Percentiles rank a stretch among this genome's conserved stretches.
Conservation (phyloP, 2,113 vertebrate genomes). For the Burhinus oedicnemus region DNA sequence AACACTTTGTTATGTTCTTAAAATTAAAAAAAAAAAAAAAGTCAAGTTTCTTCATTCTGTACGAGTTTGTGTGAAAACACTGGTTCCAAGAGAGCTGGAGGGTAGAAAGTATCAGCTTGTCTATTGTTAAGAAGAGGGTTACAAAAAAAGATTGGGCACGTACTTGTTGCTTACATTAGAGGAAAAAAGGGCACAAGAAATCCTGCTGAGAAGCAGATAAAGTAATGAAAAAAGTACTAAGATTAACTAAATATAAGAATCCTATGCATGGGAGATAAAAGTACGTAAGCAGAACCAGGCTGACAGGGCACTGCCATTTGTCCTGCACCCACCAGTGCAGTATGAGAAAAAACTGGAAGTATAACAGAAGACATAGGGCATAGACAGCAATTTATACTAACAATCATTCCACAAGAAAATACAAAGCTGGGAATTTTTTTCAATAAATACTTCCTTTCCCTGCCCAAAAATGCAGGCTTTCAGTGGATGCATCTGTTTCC, state of each 20-base stretch:
- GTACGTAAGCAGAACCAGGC: not conserved
- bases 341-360: not conserved
- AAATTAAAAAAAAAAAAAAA: not conserved
- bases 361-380: not conserved
- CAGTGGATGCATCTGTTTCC: not conserved
- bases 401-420: not conserved
- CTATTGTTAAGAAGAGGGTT: not conserved
- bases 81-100: accelerated
- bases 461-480: not conserved
- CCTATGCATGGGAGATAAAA: not conserved
- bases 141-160: not conserved
- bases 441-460: not conserved
- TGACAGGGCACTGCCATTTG: not conserved
- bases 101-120: not conserved
- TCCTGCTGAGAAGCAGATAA: not conserved
- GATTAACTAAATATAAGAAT: not conserved
- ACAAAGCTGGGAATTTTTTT: not conserved
- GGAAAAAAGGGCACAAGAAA: not conserved
- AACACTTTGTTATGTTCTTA: not conserved
- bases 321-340: not conserved
- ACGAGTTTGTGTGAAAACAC: not conserved
- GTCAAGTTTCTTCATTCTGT: not conserved
- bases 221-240: not conserved
- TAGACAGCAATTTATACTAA: not conserved
- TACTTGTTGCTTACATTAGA: not conserved